phyloP scores from a whole-genome alignment of 2,797 vertebrate genomes.

The Darevskia nairensis region DNA sequence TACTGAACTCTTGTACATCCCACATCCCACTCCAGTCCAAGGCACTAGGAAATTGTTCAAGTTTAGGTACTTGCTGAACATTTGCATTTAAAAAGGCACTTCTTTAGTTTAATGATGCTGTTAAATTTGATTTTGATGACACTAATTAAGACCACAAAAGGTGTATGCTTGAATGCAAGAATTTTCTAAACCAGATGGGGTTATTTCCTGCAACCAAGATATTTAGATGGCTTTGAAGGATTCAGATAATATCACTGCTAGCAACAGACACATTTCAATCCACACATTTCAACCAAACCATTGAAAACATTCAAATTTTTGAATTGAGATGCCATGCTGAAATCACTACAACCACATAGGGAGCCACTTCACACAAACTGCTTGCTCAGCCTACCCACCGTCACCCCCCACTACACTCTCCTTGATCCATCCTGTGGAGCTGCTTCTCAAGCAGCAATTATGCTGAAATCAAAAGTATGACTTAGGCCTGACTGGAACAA shows the following conservation, averaged over 20 bases:
- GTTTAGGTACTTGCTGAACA: slow-evolving; percentile 84
- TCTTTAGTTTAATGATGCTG: slow-evolving; percentile 77
- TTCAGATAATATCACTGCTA: background rate
- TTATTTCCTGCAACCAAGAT: slow-evolving; percentile 40
- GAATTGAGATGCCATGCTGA: background rate
- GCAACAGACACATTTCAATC: background rate
- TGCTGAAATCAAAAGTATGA: background rate
- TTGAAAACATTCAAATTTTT: background rate
- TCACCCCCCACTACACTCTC: too few species aligned
- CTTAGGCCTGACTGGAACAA: slow-evolving; percentile 12
- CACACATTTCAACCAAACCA: background rate
- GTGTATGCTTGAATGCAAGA: background rate
- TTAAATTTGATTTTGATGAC: slow-evolving; percentile 51
- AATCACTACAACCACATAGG: background rate
- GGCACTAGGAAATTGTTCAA: slow-evolving; percentile 95
- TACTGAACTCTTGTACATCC: slow-evolving; percentile 45
- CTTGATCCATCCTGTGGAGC: background rate
- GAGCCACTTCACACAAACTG: background rate
- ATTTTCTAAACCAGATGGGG: slow-evolving; percentile 53
- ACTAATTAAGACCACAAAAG: slow-evolving; percentile 12
- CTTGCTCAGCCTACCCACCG: background rate
- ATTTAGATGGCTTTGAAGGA: background rate
- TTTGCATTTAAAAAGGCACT: slow-evolving; percentile 81
- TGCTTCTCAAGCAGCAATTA: background rate
- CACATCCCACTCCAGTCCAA: slow-evolving; percentile 76